A percentile compares a stretch with the other conserved stretches of the same genome.
Conservation (phyloP, 2,888 invertebrate species). For the Eristalis intricaria region DNA sequence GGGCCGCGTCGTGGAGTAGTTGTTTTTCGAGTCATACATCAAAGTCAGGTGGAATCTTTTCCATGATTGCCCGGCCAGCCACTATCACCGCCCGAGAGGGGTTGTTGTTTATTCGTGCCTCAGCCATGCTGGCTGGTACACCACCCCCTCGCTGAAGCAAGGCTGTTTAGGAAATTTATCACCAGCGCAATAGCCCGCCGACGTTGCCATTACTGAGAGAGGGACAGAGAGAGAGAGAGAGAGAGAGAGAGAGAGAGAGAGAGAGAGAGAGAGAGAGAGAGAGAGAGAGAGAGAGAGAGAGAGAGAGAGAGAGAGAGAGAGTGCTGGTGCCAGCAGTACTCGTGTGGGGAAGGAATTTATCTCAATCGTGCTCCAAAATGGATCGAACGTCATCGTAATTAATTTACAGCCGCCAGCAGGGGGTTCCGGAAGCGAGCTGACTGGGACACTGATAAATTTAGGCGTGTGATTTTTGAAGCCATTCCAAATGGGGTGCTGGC, state of each 20-base stretch:
- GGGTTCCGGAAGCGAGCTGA: not conserved
- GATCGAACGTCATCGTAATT: conserved; percentile 51
- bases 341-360: conserved; percentile 28
- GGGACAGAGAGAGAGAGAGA: not conserved
- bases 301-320: too few species aligned
- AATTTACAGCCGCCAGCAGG: conserved; percentile 43
- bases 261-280: too few species aligned
- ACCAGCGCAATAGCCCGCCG: conserved; percentile 14
- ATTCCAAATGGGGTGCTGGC: conserved; percentile 18
- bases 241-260: not conserved
- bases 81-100: not conserved
- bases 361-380: conserved; percentile 52
- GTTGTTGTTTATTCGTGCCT: conserved; percentile 31
- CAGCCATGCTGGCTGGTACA: not conserved
- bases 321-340: not conserved
- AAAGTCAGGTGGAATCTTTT: conserved; percentile 49
- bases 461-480: conserved; percentile 13
- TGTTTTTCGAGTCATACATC: conserved; percentile 29
- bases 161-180: conserved; percentile 41
- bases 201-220: conserved; percentile 15
- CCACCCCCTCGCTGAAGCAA: not conserved
- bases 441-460: conserved; percentile 25
- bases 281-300: not conserved
- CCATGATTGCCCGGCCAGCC: conserved; percentile 19
- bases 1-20: not conserved